Evolutionary conservation across 2,797 vertebrate genomes (phyloP), one percentile per base, ranked within the genome.

Genomic region (Ctenopoma kingsleyae): DNA sequence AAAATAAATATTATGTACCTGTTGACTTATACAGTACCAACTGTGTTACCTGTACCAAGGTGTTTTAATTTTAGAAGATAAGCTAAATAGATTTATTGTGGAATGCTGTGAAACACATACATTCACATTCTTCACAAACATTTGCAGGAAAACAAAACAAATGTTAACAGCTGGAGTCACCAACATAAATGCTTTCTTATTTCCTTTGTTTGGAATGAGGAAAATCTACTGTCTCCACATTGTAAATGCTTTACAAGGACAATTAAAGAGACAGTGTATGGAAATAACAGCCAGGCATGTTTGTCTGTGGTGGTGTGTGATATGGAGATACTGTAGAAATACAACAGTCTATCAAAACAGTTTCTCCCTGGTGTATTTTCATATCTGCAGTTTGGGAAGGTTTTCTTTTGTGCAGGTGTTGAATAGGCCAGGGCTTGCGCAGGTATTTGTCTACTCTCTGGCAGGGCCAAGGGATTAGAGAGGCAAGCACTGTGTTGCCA

Each of bases 401-500:
- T 81, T 89, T 88, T 91, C 84, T 93, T 92, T 91, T 86, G 91
- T 92, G 90, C 91, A 94, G 91, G 91, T 92, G 87, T 84, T 91
- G 90, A 94, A 93, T 89, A 82, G 92, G 84, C 91, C 73, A 44
- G 74, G 76, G 85, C 88, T 89, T 88, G 90, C 76, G 78, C 92
- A 94, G 93, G 93, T 94, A 94, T 94, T 91, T 89, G 86, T 93
- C 84, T 91, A 81, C 72, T 88, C 83, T 87, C 82, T 78, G 83
- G 84, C 91, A 89, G 83, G 88, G 83, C 89, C 80, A 69, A 80
- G 87, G 90, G 90, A 95, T 92, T 91, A 87, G 82, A 91, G 85
- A 88, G 87, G 86, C 87, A 91, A 89, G 90, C 88, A 76, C 85
- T 85, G 90, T 90, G 94, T 95, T 95, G 90, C 94, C 92, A 95